Conservation (phyloP, 2,797 vertebrate genomes). For the Ctenochaetus hawaiiensis region DNA sequence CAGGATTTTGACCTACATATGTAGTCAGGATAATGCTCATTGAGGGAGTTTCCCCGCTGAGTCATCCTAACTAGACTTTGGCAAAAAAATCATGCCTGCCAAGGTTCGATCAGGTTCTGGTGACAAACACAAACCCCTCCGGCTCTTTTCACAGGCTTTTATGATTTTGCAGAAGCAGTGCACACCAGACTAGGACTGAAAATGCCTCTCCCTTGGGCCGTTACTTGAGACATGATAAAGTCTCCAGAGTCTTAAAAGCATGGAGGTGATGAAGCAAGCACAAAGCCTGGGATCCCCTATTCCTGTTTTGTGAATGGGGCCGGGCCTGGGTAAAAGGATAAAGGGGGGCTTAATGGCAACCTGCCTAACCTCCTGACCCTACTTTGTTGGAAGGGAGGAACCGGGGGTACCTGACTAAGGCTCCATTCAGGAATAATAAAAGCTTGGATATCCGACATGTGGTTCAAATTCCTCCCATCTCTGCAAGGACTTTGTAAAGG, state of each 20-base stretch:
- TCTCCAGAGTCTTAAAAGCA: conserved; percentile 73
- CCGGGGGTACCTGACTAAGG: conserved; percentile 69
- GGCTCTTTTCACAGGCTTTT: conserved; percentile 28
- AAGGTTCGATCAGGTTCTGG: conserved; percentile 41
- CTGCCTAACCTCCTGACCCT: conserved; percentile 80
- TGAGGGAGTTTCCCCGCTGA: conserved; percentile 31
- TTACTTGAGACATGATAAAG: conserved; percentile 76
- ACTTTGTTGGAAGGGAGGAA: conserved; percentile 75
- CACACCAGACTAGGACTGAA: conserved; percentile 61
- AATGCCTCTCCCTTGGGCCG: conserved; percentile 63
- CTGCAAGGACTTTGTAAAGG: conserved; percentile 64
- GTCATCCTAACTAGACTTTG: conserved; percentile 44
- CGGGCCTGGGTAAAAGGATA: conserved; percentile 61
- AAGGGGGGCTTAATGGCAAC: conserved; percentile 78
- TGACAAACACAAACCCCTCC: conserved; percentile 31
- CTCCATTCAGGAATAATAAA: conserved; percentile 80
- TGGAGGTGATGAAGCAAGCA: conserved; percentile 80
- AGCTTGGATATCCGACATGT: conserved; percentile 78
- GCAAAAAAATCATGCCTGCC: conserved; percentile 27
- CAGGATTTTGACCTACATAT: conserved; percentile 34
- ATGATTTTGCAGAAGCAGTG: conserved; percentile 34
- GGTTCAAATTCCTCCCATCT: conserved; percentile 80
- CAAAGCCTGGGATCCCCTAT: conserved; percentile 70
- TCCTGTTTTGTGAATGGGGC: conserved; percentile 56
- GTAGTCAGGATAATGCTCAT: conserved; percentile 12